Percentiles rank a stretch among this genome's conserved stretches.
Conservation (phyloP, 1,140 invertebrate species). For the Hermetia illucens region DNA sequence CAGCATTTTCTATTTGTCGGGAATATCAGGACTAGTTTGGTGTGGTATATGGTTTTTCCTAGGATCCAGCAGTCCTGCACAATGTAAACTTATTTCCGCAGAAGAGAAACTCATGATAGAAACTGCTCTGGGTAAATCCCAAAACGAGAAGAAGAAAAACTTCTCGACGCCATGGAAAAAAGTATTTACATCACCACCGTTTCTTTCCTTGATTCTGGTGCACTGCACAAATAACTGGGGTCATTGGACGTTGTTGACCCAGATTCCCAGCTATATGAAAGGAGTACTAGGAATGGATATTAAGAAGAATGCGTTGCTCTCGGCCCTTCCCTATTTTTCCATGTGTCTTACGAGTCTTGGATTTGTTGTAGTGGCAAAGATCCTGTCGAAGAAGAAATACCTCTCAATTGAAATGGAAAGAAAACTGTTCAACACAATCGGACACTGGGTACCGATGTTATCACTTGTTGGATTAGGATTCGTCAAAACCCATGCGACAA, state of each 20-base stretch:
- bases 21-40: slow-evolving; percentile 45
- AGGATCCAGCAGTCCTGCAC: slow-evolving; percentile 49
- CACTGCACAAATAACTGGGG: slow-evolving; percentile 89
- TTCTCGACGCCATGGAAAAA: slow-evolving; percentile 50
- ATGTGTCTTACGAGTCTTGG: slow-evolving; percentile 55
- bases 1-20: slow-evolving; percentile 64
- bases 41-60: slow-evolving; percentile 43
- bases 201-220: slow-evolving; percentile 68
- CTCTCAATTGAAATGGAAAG: slow-evolving; percentile 37
- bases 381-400: slow-evolving; percentile 38
- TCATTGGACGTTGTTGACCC: slow-evolving; percentile 82
- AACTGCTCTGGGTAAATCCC: slow-evolving; percentile 9
- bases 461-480: slow-evolving; percentile 48
- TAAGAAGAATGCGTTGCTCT: slow-evolving; percentile 51
- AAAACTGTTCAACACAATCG: slow-evolving; percentile 56
- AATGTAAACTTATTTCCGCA: slow-evolving; percentile 37
- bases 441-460: slow-evolving; percentile 40
- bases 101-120: slow-evolving; percentile 50
- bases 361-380: slow-evolving; percentile 45
- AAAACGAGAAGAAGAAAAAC: slow-evolving; percentile 11
- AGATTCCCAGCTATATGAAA: slow-evolving; percentile 83
- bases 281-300: slow-evolving; percentile 69
- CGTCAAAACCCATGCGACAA: slow-evolving; percentile 31
- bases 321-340: slow-evolving; percentile 64
- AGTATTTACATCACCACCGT: slow-evolving; percentile 61